Conservation (phyloP, 2,113 vertebrate genomes). For the Morone saxatilis region DNA sequence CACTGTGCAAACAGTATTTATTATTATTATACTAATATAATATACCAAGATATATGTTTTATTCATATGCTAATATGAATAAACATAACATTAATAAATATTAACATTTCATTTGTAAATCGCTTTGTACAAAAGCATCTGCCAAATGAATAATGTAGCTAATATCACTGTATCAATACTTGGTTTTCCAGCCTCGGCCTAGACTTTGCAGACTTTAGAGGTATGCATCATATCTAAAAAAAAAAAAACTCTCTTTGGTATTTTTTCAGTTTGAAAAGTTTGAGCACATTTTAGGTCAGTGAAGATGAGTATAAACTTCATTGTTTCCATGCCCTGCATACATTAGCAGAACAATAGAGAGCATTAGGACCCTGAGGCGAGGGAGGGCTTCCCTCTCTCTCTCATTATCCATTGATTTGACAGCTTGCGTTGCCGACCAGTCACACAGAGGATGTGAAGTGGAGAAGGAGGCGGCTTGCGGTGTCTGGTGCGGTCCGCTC, state of each 20-base stretch:
- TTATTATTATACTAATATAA: not conserved
- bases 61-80: too few relatives aligned
- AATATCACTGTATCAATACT: too few relatives aligned
- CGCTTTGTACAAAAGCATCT: too few relatives aligned
- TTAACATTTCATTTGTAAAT: too few relatives aligned
- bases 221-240: not conserved
- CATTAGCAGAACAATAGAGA: slow-evolving; percentile 2
- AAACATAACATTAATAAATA: too few relatives aligned
- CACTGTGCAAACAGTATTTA: not conserved
- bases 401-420: slow-evolving; percentile 57
- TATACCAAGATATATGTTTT: too few relatives aligned
- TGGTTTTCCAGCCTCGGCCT: too few relatives aligned
- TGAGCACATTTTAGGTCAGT: slow-evolving; percentile 6
- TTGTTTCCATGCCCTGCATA: slow-evolving; percentile 16
- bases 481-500: slow-evolving; percentile 6
- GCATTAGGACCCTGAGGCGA: slow-evolving; percentile 78
- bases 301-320: not conserved
- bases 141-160: too few relatives aligned
- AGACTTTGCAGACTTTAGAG: not conserved
- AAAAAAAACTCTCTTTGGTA: not conserved
- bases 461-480: slow-evolving; percentile 37
- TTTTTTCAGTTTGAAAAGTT: not conserved
- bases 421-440: slow-evolving; percentile 40
- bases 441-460: slow-evolving; percentile 59
- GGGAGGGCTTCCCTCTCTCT: slow-evolving; percentile 13